Evolutionary conservation across 2,113 vertebrate species (phyloP).

Genomic region (Nothocercus julius): DNA sequence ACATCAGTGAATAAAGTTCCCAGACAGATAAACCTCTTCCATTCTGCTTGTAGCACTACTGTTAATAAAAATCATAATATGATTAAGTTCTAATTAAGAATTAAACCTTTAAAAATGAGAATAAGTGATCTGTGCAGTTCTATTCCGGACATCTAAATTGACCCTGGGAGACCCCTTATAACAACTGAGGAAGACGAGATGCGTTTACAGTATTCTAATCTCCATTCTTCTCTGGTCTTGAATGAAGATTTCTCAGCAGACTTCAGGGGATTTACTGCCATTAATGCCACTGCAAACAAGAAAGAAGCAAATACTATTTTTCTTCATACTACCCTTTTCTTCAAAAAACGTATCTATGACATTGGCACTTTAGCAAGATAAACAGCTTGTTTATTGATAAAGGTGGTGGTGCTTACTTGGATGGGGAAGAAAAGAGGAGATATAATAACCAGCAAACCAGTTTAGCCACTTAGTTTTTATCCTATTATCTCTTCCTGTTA

Average conservation of each 20-base stretch:
- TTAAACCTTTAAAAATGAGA: not conserved
- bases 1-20: not conserved
- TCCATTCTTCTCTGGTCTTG: not conserved
- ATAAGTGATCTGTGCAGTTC: not conserved
- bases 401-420: not conserved
- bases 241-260: not conserved
- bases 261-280: not conserved
- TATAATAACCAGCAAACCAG: not conserved
- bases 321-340: not conserved
- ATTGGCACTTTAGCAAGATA: not conserved
- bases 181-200: not conserved
- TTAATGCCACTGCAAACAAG: not conserved
- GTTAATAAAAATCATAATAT: not conserved
- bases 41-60: not conserved
- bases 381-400: constrained; percentile 22
- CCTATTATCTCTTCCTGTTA: not conserved
- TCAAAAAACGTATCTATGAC: not conserved
- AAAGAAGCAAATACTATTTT: not conserved
- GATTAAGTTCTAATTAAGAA: not conserved
- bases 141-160: not conserved
- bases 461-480: constrained; percentile 16
- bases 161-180: not conserved
- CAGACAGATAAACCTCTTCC: not conserved
- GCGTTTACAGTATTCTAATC: not conserved
- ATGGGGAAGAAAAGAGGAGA: not conserved